Percentiles rank a stretch among this genome's conserved stretches.
These are phyloP conservation scores for Anoncus sp. DNA, from an alignment of 2,888 invertebrate genomes.

Conservation along the genomic window DNA sequence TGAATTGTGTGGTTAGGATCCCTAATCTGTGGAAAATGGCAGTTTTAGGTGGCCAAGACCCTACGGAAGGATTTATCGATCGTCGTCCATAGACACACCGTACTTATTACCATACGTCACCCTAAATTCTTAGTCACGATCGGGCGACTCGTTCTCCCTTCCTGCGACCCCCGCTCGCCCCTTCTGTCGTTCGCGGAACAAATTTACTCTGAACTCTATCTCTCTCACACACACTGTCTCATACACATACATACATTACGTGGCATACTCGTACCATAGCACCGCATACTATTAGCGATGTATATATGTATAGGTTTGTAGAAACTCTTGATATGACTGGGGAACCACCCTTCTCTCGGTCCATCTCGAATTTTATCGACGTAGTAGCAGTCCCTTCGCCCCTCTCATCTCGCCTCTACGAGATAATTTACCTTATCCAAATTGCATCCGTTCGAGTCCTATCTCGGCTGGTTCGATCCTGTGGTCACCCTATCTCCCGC, in stretches of 20 bases:
- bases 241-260: constrained; percentile 24
- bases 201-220: constrained; percentile 63
- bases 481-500: constrained; percentile 39
- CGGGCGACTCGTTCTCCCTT: constrained; percentile 48
- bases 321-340: constrained; percentile 49
- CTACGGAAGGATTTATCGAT: constrained; percentile 56
- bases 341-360: constrained; percentile 32
- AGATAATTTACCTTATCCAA: constrained; percentile 73
- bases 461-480: constrained; percentile 59
- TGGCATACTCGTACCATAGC: constrained; percentile 41
- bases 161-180: constrained; percentile 1
- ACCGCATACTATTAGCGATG: constrained; percentile 41
- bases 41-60: constrained; percentile 27
- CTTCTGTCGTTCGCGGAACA: constrained; percentile 40
- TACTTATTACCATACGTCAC: constrained; percentile 65
- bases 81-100: constrained; percentile 49
- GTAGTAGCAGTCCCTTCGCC: background rate
- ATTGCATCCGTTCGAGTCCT: constrained; percentile 67
- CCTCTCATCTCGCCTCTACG: constrained; percentile 24
- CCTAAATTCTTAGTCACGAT: constrained; percentile 68
- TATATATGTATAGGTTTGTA: constrained; percentile 38
- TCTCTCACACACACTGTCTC: constrained; percentile 34
- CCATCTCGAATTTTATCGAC: constrained; percentile 59
- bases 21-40: constrained; percentile 57
- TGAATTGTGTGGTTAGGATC: constrained; percentile 39